Evolutionary conservation across 2,888 invertebrate species (phyloP).

Genomic region (Lissocephala sabroskyi): DNA sequence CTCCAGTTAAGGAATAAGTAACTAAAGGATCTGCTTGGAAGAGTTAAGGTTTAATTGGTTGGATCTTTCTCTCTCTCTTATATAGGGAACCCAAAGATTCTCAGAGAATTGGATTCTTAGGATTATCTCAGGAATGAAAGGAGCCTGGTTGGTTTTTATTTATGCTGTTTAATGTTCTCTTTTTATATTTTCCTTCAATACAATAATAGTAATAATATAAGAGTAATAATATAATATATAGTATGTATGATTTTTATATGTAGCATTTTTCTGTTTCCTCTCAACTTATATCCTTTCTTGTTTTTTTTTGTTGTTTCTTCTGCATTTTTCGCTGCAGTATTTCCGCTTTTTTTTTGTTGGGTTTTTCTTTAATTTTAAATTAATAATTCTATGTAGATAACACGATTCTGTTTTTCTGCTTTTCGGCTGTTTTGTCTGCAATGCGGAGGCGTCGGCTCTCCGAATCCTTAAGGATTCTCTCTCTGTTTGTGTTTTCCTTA

Average conservation of each 20-base stretch:
- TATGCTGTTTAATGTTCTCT: conserved; percentile 64
- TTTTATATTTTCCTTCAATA: conserved; percentile 67
- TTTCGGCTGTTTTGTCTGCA: conserved; percentile 3
- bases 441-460: conserved; percentile 31
- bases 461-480: conserved; percentile 2
- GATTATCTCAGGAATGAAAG: no score
- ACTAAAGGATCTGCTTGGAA: no score
- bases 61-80: no score
- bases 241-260: conserved; percentile 67
- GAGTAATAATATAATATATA: conserved; percentile 60
- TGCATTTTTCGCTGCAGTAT: conserved; percentile 55
- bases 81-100: no score
- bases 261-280: conserved; percentile 28
- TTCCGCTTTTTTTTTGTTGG: background rate
- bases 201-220: conserved; percentile 70
- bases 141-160: no score
- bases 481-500: background rate
- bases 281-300: no score
- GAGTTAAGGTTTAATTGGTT: no score
- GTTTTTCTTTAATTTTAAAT: conserved; percentile 40
- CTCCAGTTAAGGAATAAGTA: no score
- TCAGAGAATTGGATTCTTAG: no score
- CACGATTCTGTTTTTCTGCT: conserved; percentile 10
- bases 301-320: conserved; percentile 28
- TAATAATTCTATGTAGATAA: conserved; percentile 67